Evolutionary conservation across 2,113 vertebrate genomes (phyloP).

Genomic region (Crotalus viridis): DNA sequence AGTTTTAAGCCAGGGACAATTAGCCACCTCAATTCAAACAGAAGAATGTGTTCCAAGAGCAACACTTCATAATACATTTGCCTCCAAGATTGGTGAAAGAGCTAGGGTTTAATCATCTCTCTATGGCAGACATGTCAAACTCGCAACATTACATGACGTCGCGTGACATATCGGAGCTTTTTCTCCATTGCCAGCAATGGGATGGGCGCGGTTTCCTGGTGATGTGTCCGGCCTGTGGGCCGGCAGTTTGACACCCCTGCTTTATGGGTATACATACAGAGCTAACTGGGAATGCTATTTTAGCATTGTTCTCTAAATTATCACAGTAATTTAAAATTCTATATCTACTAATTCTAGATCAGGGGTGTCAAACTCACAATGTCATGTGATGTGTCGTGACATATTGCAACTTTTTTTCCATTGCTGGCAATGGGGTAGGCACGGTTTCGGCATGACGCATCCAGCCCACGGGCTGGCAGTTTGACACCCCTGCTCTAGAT

Average conservation of each 20-base stretch:
- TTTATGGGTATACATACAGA: background rate
- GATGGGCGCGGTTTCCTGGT: too few species aligned
- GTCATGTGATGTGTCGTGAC: too few species aligned
- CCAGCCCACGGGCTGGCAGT: too few species aligned
- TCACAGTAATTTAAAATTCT: background rate
- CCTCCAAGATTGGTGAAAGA: background rate
- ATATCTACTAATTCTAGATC: background rate
- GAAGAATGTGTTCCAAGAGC: background rate
- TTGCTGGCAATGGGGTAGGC: too few species aligned
- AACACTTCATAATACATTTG: background rate
- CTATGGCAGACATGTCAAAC: background rate
- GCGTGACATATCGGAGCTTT: too few species aligned
- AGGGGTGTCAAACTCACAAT: too few species aligned
- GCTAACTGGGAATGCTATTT: background rate
- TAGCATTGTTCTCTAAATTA: background rate
- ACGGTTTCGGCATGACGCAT: too few species aligned
- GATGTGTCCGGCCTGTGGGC: too few species aligned
- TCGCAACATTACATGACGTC: too few species aligned
- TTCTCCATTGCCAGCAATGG: too few species aligned
- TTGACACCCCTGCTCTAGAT: background rate
- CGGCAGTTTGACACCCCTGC: too few species aligned
- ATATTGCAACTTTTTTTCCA: too few species aligned
- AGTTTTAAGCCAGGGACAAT: background rate
- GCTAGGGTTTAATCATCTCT: background rate
- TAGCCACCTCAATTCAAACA: background rate